Conservation (phyloP, 1,140 invertebrate species). For the Drosophila jambulina region DNA sequence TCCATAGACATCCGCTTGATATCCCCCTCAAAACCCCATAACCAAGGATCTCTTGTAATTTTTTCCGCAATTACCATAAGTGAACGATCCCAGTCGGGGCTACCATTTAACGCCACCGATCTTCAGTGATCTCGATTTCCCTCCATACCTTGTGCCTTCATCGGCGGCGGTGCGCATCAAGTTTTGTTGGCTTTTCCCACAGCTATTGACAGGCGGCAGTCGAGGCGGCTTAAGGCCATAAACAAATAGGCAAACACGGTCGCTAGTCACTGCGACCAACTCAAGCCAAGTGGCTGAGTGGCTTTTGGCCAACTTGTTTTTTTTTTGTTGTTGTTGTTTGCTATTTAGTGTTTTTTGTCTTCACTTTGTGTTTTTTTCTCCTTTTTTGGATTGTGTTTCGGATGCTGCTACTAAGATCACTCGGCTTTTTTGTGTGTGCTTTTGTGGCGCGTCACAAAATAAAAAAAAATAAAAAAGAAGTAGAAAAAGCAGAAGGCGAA, state of each 20-base stretch:
- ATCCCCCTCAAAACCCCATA: neutral
- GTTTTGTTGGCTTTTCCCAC: constrained; percentile 81
- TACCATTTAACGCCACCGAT: constrained; percentile 46
- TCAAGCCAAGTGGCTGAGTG: constrained; percentile 63
- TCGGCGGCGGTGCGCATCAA: constrained; percentile 32
- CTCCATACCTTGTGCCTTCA: neutral
- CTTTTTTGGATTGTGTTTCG: constrained; percentile 27
- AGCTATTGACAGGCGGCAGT: constrained; percentile 72
- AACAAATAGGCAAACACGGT: constrained; percentile 76
- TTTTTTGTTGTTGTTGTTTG: constrained; percentile 37
- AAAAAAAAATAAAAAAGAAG: constrained; percentile 1
- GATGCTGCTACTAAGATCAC: constrained; percentile 64
- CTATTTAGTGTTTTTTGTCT: constrained; percentile 48
- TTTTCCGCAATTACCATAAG: constrained; percentile 3
- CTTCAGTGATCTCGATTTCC: constrained; percentile 37
- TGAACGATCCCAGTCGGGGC: neutral
- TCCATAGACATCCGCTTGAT: neutral
- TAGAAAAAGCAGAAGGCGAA: constrained; percentile 27
- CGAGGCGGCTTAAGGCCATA: constrained; percentile 75
- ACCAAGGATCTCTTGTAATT: constrained; percentile 4
- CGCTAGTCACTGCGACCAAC: constrained; percentile 54
- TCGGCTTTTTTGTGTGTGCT: constrained; percentile 54
- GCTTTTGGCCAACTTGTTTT: constrained; percentile 71
- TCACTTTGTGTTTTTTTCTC: constrained; percentile 37
- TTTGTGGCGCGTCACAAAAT: constrained; percentile 46